Conservation (phyloP, 2,888 invertebrate species). For the Ariolimax columbianus region DNA sequence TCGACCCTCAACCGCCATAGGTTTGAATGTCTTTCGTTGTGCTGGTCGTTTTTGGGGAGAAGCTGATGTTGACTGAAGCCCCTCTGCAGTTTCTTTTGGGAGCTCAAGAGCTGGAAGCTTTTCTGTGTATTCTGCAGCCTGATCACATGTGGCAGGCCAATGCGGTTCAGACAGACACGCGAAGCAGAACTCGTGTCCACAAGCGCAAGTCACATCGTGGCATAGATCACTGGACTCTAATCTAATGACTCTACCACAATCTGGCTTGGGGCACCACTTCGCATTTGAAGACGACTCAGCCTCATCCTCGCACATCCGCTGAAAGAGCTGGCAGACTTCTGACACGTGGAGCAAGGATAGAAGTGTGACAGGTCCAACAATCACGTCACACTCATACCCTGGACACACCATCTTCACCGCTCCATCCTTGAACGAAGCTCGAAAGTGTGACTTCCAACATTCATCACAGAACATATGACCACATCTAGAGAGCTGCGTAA, state of each 20-base stretch:
- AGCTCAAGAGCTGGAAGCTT: constrained; percentile 22
- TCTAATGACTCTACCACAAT: constrained; percentile 55
- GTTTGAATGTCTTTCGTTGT: background rate
- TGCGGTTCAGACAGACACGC: constrained; percentile 54
- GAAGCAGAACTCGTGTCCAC: constrained; percentile 55
- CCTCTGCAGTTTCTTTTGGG: constrained; percentile 30
- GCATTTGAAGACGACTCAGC: constrained; percentile 38
- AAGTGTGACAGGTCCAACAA: constrained; percentile 47
- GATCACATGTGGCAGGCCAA: constrained; percentile 57
- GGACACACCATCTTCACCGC: constrained; percentile 52
- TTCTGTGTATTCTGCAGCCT: constrained; percentile 47
- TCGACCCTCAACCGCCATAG: constrained; percentile 49
- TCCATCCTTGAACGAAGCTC: constrained; percentile 43
- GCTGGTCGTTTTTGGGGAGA: no score
- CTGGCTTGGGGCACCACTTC: constrained; percentile 57
- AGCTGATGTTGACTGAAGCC: background rate
- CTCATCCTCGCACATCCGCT: constrained; percentile 43
- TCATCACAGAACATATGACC: constrained; percentile 56
- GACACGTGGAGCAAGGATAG: constrained; percentile 52
- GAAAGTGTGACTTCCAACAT: constrained; percentile 54
- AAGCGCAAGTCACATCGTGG: constrained; percentile 49
- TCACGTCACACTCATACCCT: constrained; percentile 53
- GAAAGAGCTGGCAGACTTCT: constrained; percentile 43
- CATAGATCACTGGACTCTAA: background rate
- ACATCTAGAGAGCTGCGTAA: constrained; percentile 52